These are phyloP conservation scores for Eptatretus atami DNA, from an alignment of 2,797 vertebrate species.

Conservation along the genomic window DNA sequence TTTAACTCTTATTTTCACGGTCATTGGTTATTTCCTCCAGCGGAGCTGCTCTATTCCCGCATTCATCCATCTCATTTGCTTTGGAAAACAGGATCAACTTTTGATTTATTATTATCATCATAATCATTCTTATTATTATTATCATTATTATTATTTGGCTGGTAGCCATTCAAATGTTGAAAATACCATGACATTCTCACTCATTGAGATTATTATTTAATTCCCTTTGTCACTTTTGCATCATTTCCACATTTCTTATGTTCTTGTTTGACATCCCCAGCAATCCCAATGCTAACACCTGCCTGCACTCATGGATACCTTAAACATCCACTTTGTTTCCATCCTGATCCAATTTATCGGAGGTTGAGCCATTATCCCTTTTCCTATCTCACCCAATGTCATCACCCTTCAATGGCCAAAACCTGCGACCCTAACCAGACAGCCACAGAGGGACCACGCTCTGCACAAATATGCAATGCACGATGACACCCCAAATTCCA, in stretches of 20 bases:
- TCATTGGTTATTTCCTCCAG: constrained; percentile 2
- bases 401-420: constrained; percentile 80
- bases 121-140: too few relatives aligned
- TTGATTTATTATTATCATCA: too few relatives aligned
- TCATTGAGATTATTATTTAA: background rate
- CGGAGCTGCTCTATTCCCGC: too few relatives aligned
- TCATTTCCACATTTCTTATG: background rate
- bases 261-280: background rate
- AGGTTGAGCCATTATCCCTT: background rate
- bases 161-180: too few relatives aligned
- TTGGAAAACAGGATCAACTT: too few relatives aligned
- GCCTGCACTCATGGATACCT: too few relatives aligned
- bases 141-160: too few relatives aligned
- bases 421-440: constrained; percentile 86
- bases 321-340: too few relatives aligned
- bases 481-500: background rate
- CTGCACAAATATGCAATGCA: constrained; percentile 1
- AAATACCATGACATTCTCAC: too few relatives aligned
- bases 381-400: background rate
- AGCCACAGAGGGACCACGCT: constrained; percentile 38
- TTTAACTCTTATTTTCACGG: constrained; percentile 1
- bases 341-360: too few relatives aligned
- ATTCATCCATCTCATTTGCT: too few relatives aligned
- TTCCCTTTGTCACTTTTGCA: background rate
- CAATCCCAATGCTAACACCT: too few relatives aligned